These are phyloP conservation scores for Cathartes aura DNA, from an alignment of 2,113 vertebrate genomes.

Conservation along the genomic window DNA sequence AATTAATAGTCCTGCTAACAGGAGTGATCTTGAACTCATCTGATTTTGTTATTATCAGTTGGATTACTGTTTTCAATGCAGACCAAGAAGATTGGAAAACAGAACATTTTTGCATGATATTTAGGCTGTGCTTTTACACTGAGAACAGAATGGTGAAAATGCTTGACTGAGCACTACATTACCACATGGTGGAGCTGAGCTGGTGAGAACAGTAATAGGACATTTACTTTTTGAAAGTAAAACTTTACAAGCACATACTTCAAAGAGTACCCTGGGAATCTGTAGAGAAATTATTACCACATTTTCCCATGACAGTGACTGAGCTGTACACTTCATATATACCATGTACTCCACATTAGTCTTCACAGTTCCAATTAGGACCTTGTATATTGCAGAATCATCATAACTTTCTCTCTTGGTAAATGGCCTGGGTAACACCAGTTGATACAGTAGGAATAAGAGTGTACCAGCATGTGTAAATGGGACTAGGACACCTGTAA, in stretches of 20 bases:
- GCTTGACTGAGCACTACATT: neutral
- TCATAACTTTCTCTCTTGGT: neutral
- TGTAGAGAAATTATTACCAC: neutral
- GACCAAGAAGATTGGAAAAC: neutral
- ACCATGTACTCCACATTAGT: neutral
- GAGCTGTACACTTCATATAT: neutral
- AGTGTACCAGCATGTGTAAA: neutral
- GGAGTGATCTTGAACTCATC: neutral
- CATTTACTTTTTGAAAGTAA: neutral
- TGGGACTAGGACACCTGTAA: neutral
- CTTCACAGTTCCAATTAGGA: neutral
- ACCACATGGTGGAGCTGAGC: neutral
- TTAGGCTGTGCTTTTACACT: neutral
- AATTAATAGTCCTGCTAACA: neutral
- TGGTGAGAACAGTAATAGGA: neutral
- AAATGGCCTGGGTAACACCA: neutral
- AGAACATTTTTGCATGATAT: neutral
- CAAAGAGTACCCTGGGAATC: neutral
- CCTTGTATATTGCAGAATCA: neutral
- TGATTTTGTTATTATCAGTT: neutral
- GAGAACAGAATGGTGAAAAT: neutral
- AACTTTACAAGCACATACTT: neutral
- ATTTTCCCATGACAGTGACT: neutral
- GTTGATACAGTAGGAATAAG: neutral
- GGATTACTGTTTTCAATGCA: neutral